Conservation (phyloP, 2,797 vertebrate species). For the Octomys mimax region DNA sequence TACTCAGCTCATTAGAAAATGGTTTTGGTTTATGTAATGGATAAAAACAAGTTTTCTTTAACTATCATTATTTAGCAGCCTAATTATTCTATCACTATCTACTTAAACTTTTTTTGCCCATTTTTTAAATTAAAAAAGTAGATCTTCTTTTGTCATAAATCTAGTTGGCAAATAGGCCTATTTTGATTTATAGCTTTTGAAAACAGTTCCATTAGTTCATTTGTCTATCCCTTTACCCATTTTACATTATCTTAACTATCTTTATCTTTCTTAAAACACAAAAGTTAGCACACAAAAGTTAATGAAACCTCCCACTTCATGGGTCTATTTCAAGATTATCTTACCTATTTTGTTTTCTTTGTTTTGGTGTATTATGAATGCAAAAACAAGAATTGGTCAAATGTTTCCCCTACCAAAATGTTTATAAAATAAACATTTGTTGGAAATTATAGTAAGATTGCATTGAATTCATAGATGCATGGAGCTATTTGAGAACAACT, state of each 20-base stretch:
- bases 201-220: background rate
- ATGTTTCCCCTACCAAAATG: background rate
- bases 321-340: slow-evolving; percentile 15
- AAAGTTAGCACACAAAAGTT: background rate
- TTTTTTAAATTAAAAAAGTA: background rate
- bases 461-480: background rate
- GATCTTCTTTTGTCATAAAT: background rate
- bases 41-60: background rate
- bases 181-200: background rate
- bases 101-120: background rate
- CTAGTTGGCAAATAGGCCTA: background rate
- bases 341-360: slow-evolving; percentile 9
- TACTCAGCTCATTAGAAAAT: background rate
- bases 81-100: background rate
- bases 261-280: background rate
- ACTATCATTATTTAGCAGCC: slow-evolving; percentile 33
- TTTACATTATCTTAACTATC: background rate
- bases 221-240: background rate
- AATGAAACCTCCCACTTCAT: background rate
- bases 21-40: background rate
- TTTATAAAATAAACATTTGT: background rate
- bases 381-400: background rate
- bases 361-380: background rate
- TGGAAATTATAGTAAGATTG: background rate
- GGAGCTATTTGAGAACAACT: background rate